Percentiles rank a stretch among this genome's conserved stretches.
Evolutionary conservation across 2,113 vertebrate species (phyloP).

Genomic region (Porphyrio hochstetteri): DNA sequence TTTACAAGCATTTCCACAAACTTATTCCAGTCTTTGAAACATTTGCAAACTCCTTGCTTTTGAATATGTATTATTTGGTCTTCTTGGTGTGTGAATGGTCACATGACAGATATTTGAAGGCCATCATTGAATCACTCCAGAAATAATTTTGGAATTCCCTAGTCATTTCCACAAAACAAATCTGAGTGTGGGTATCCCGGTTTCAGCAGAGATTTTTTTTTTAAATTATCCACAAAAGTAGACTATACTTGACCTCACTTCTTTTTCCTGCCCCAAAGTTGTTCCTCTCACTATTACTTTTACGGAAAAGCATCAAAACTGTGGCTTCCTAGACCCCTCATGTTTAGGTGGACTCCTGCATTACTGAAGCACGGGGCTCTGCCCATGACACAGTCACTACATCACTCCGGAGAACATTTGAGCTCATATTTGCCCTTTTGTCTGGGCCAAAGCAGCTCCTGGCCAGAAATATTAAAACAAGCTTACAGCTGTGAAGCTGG

Average conservation of each 20-base stretch:
- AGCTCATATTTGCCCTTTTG: neutral
- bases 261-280: neutral
- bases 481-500: neutral
- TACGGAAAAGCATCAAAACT: neutral
- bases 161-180: neutral
- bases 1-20: neutral
- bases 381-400: neutral
- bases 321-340: neutral
- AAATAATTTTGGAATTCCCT: neutral
- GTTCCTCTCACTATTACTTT: neutral
- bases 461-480: neutral
- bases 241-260: neutral
- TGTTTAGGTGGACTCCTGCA: rapidly evolving
- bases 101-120: neutral
- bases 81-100: neutral
- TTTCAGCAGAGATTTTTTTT: too few species aligned
- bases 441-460: neutral
- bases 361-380: neutral
- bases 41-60: neutral
- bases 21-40: neutral
- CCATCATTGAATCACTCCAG: neutral
- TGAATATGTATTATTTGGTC: neutral
- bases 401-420: neutral
- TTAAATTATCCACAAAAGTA: neutral
- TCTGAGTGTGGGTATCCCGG: too few species aligned